These are phyloP conservation scores for Frankliniella intonsa DNA, from an alignment of 2,888 invertebrate genomes.

Conservation along the genomic window DNA sequence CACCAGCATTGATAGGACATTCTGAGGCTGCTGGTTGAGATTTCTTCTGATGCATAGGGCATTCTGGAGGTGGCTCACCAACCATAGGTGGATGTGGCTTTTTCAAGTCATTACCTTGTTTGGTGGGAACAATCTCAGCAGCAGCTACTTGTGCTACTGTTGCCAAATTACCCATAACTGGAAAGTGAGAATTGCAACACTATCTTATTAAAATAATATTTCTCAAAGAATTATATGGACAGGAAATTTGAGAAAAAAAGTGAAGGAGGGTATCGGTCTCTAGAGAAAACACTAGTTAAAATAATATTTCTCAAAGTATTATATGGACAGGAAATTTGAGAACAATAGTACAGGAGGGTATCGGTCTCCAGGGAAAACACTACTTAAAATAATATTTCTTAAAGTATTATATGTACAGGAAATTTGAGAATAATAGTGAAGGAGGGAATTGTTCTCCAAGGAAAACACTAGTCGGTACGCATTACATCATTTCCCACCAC, in stretches of 20 bases:
- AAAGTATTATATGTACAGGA: not conserved
- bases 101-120: constrained; percentile 23
- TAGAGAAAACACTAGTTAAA: not conserved
- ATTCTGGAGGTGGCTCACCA: constrained; percentile 60
- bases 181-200: not conserved
- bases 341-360: not conserved
- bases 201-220: not conserved
- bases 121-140: constrained; percentile 31
- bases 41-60: constrained; percentile 73
- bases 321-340: not conserved
- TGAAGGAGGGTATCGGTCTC: not conserved
- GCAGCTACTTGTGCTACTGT: constrained; percentile 30
- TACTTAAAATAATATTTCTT: not conserved
- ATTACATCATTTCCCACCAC: not conserved
- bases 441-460: not conserved
- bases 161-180: constrained; percentile 32
- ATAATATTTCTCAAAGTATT: not conserved
- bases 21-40: constrained; percentile 49
- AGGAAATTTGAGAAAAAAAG: not conserved
- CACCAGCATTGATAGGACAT: constrained; percentile 63
- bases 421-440: not conserved
- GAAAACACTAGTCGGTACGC: not conserved
- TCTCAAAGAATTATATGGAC: not conserved
- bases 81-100: constrained; percentile 30
- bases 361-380: constrained; percentile 5